Evolutionary conservation across 2,113 vertebrate species (phyloP).

Genomic region (Arizona elegans): DNA sequence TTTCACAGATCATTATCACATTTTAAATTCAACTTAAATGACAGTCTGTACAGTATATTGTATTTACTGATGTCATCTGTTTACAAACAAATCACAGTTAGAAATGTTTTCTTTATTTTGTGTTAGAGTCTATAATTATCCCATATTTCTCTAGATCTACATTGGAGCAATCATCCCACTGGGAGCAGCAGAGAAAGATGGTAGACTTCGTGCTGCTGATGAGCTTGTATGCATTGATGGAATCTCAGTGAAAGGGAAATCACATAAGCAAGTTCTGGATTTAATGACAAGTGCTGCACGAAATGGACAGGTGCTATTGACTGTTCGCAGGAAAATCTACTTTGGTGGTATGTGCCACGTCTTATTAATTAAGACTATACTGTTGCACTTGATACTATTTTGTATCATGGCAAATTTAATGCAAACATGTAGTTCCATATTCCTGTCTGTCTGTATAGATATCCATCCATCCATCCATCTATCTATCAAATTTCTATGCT

Average conservation of each 20-base stretch:
- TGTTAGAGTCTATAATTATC: constrained; percentile 1
- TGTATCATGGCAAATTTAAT: not conserved
- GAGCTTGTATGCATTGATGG: constrained; percentile 96
- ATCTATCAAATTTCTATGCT: not conserved
- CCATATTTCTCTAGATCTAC: constrained; percentile 80
- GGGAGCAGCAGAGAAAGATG: constrained; percentile 92
- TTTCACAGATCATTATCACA: too few species aligned
- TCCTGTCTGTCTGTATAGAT: too few species aligned
- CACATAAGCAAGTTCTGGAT: constrained; percentile 95
- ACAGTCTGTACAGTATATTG: not conserved
- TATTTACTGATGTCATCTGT: not conserved
- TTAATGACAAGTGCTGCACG: constrained; percentile 95
- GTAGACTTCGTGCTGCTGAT: constrained; percentile 89
- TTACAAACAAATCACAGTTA: not conserved
- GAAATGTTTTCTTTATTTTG: rapidly evolving
- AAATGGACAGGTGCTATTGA: constrained; percentile 93
- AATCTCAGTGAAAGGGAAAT: constrained; percentile 88
- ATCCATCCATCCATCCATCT: too few species aligned
- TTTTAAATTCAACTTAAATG: too few species aligned
- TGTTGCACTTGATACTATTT: constrained; percentile 6
- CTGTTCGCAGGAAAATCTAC: constrained; percentile 85
- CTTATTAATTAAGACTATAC: not conserved
- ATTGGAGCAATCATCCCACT: constrained; percentile 95
- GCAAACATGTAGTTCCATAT: not conserved
- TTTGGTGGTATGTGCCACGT: constrained; percentile 73